Percentiles rank a stretch among this genome's conserved stretches.
phyloP scores from a whole-genome alignment of 2,797 vertebrate genomes.

The Acipenser ruthenus region DNA sequence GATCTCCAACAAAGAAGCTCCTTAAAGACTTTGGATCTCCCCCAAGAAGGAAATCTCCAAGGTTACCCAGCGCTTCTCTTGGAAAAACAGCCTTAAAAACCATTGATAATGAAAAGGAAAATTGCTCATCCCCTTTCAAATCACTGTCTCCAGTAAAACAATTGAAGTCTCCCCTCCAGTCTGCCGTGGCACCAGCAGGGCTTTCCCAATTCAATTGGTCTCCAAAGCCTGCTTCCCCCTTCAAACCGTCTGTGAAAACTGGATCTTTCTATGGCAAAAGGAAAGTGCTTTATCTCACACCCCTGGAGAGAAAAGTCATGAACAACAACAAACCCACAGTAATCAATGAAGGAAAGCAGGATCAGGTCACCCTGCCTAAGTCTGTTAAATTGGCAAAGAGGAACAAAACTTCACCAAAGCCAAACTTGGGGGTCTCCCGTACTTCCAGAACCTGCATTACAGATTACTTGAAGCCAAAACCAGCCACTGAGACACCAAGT shows the following conservation, averaged over 20 bases:
- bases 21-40: slow-evolving; percentile 30
- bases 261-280: slow-evolving; percentile 73
- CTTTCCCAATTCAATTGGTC: slow-evolving; percentile 15
- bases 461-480: slow-evolving; percentile 11
- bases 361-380: slow-evolving; percentile 17
- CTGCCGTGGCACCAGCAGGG: slow-evolving; percentile 28
- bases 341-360: not conserved
- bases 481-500: not conserved
- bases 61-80: slow-evolving; percentile 9
- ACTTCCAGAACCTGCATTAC: slow-evolving; percentile 27
- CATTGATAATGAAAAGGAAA: slow-evolving; percentile 42
- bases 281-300: slow-evolving; percentile 66
- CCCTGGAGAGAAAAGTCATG: slow-evolving; percentile 74
- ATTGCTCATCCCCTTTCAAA: slow-evolving; percentile 22
- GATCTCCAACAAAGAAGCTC: slow-evolving; percentile 53
- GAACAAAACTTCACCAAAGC: slow-evolving; percentile 25
- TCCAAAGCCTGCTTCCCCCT: slow-evolving; percentile 31
- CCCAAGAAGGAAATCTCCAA: slow-evolving; percentile 27
- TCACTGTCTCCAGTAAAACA: slow-evolving; percentile 25
- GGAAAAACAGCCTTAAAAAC: slow-evolving; percentile 16
- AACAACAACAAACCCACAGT: slow-evolving; percentile 42
- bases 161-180: slow-evolving; percentile 33
- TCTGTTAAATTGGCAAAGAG: slow-evolving; percentile 19
- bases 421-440: slow-evolving; percentile 21
- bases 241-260: slow-evolving; percentile 38